Conservation (phyloP, 2,113 vertebrate species). For the Cariama cristata region DNA sequence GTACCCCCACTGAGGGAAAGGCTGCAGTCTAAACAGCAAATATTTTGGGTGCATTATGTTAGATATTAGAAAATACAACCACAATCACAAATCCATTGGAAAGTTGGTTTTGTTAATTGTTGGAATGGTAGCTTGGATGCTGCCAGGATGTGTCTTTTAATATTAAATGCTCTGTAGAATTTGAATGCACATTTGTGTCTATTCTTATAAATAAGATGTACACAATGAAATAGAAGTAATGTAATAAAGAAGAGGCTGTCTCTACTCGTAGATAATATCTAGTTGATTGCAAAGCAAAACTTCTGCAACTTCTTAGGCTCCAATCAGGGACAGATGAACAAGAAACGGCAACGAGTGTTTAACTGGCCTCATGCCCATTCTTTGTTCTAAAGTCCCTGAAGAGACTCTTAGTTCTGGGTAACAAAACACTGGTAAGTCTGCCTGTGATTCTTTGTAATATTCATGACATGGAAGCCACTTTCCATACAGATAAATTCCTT, state of each 20-base stretch:
- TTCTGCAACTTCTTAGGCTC: constrained; percentile 1
- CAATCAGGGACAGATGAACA: constrained; percentile 41
- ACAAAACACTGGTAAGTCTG: constrained; percentile 57
- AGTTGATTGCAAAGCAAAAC: neutral
- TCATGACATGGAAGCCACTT: neutral
- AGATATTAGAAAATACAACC: neutral
- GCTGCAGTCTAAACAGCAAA: neutral
- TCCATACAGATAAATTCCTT: constrained; percentile 35
- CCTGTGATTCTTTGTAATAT: constrained; percentile 38
- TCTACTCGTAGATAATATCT: neutral
- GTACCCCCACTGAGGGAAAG: neutral
- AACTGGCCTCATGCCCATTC: constrained; percentile 61
- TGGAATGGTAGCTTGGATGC: neutral
- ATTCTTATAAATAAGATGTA: neutral
- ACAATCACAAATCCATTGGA: neutral
- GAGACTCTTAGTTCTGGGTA: constrained; percentile 52
- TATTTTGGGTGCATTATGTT: neutral
- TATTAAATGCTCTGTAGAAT: neutral
- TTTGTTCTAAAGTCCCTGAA: constrained; percentile 62
- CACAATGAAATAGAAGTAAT: neutral
- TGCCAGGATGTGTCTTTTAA: neutral
- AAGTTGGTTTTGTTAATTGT: neutral
- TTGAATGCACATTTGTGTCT: neutral
- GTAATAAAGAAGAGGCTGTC: neutral
- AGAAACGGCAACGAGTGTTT: constrained; percentile 61